These are phyloP conservation scores for Choristoneura fumiferana DNA, from an alignment of 1,140 invertebrate species.

Conservation along the genomic window DNA sequence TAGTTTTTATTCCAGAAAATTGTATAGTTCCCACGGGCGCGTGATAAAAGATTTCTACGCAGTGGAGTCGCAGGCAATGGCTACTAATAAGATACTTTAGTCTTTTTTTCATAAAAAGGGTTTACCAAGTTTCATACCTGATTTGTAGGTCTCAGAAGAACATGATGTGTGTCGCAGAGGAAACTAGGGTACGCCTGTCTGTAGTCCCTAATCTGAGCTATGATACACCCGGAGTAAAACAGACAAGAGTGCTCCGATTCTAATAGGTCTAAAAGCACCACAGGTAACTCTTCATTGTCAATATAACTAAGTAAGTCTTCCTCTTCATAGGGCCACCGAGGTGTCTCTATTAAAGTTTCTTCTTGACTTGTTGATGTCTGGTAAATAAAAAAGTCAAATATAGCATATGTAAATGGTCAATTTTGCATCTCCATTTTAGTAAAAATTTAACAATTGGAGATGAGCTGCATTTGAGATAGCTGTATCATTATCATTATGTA, in stretches of 20 bases:
- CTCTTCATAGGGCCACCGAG: constrained; percentile 88
- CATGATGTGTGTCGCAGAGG: constrained; percentile 88
- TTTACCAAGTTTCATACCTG: constrained; percentile 80
- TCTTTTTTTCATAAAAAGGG: no score
- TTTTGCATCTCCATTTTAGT: no score
- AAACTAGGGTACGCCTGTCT: constrained; percentile 86
- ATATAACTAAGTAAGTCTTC: constrained; percentile 88
- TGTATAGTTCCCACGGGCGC: no score
- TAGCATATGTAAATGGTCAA: no score
- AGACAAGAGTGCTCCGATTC: constrained; percentile 89
- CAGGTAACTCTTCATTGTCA: constrained; percentile 92
- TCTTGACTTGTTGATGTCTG: constrained; percentile 71
- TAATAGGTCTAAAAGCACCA: constrained; percentile 90
- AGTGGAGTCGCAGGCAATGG: no score
- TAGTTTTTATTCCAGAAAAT: no score
- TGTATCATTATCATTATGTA: no score
- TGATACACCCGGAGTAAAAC: constrained; percentile 95
- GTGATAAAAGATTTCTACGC: no score
- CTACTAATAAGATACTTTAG: no score
- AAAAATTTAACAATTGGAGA: no score
- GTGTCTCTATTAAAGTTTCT: constrained; percentile 84
- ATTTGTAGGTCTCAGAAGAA: constrained; percentile 91
- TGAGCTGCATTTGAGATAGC: no score
- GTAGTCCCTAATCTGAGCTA: constrained; percentile 94
- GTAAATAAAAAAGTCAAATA: no score